Evolutionary conservation across 2,113 vertebrate species (phyloP).

Genomic region (Tragulus kanchil): DNA sequence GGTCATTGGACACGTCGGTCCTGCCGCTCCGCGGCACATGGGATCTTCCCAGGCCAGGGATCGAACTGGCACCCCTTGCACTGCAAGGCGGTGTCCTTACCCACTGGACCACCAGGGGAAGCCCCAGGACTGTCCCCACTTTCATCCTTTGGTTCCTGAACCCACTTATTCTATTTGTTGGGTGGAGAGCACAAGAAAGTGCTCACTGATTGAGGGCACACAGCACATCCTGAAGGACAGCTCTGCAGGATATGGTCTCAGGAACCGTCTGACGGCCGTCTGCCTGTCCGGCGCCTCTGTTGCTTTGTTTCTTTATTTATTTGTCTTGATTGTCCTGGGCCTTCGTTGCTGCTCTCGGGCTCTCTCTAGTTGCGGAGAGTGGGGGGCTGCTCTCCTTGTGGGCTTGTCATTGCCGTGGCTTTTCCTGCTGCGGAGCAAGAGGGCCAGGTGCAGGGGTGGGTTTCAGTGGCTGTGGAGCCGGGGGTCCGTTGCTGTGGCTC

Average conservation of each 20-base stretch:
- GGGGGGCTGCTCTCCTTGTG: not conserved
- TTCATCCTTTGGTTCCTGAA: not conserved
- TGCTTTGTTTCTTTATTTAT: not conserved
- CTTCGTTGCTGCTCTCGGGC: not conserved
- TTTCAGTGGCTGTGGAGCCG: not conserved
- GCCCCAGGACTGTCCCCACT: no score
- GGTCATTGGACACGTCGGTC: no score
- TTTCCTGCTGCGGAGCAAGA: not conserved
- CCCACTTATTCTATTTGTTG: not conserved
- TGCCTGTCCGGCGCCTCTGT: not conserved
- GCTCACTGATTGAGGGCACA: not conserved
- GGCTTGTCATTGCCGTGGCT: not conserved
- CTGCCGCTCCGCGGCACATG: no score
- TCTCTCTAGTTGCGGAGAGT: not conserved
- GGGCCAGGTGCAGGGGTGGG: not conserved
- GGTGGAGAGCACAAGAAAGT: not conserved
- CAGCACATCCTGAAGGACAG: not conserved
- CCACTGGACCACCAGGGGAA: no score
- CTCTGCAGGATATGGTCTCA: not conserved
- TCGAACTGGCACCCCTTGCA: no score
- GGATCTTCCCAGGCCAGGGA: no score
- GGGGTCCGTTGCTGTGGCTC: not conserved
- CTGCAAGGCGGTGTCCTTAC: no score
- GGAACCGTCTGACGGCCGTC: not conserved
- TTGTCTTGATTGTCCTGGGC: not conserved